Evolutionary conservation across 1,140 invertebrate genomes (phyloP).

Genomic region (Chlorops oryzae): DNA sequence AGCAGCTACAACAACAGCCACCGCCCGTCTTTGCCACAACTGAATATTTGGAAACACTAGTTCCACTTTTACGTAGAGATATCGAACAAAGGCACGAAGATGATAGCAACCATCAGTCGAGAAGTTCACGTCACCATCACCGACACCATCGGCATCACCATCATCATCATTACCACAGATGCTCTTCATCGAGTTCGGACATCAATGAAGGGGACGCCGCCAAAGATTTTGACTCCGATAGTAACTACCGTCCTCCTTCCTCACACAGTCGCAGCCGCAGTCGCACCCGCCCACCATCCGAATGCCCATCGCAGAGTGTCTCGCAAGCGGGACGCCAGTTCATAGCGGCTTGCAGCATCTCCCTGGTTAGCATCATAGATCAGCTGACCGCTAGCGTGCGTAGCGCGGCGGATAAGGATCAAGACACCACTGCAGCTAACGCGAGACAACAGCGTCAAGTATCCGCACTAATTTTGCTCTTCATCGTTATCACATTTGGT

Average conservation of each 20-base stretch:
- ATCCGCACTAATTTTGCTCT: constrained; percentile 65
- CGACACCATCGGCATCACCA: constrained; percentile 37
- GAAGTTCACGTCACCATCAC: no score
- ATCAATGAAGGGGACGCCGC: constrained; percentile 8
- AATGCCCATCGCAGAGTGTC: constrained; percentile 44
- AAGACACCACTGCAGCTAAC: constrained; percentile 45
- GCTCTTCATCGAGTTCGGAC: constrained; percentile 12
- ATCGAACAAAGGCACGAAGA: no score
- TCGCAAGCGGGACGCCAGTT: constrained; percentile 61
- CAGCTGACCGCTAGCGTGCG: constrained; percentile 60
- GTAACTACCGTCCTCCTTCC: constrained; percentile 38
- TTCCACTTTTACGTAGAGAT: no score
- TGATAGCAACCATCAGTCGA: no score
- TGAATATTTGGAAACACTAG: constrained; percentile 52
- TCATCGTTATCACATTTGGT: constrained; percentile 66
- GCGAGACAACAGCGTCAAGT: constrained; percentile 51
- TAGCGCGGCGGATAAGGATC: constrained; percentile 54
- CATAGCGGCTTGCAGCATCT: constrained; percentile 57
- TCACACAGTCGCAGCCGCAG: constrained; percentile 42
- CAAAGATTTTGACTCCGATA: constrained; percentile 28
- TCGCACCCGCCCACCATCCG: constrained; percentile 44
- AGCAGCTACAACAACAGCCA: constrained; percentile 54
- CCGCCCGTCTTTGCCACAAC: constrained; percentile 49
- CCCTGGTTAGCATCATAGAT: constrained; percentile 58
- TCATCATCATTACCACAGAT: constrained; percentile 29